phyloP scores from a whole-genome alignment of 2,113 vertebrate species.

The Ptychochromis oligacanthus region DNA sequence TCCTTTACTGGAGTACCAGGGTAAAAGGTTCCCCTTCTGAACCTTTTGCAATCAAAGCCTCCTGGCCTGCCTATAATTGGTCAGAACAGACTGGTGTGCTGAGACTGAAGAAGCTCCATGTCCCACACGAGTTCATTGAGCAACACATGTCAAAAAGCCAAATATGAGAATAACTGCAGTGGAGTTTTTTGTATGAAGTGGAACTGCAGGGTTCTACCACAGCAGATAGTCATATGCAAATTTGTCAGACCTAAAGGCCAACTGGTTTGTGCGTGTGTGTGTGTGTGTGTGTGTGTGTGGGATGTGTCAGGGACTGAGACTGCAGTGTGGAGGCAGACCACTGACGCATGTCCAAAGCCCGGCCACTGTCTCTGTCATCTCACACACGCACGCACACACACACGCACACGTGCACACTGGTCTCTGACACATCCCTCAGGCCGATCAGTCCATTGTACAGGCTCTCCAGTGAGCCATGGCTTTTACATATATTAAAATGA shows the following conservation, averaged over 20 bases:
- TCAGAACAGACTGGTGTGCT: not conserved
- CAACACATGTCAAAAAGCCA: slow-evolving; percentile 2
- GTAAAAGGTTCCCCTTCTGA: not conserved
- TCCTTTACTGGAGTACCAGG: not conserved
- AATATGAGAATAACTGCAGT: slow-evolving; percentile 13
- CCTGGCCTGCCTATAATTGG: not conserved
- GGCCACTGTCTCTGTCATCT: slow-evolving; percentile 59
- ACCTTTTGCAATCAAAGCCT: not conserved
- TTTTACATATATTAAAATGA: slow-evolving; percentile 81
- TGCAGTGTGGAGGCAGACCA: slow-evolving; percentile 46
- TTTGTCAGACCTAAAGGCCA: slow-evolving; percentile 20
- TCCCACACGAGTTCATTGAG: not conserved
- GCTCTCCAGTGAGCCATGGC: slow-evolving; percentile 75
- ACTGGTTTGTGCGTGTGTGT: too few relatives aligned
- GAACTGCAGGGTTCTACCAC: slow-evolving; percentile 29
- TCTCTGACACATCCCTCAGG: slow-evolving; percentile 74
- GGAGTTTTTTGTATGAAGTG: slow-evolving; percentile 6
- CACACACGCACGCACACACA: slow-evolving; percentile 9
- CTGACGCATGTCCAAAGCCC: slow-evolving; percentile 69
- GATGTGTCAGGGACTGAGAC: slow-evolving; percentile 50
- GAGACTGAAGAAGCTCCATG: not conserved
- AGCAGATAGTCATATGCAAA: slow-evolving; percentile 58
- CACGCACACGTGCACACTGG: slow-evolving; percentile 16
- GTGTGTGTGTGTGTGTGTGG: slow-evolving; percentile 1
- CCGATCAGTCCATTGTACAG: slow-evolving; percentile 73